phyloP scores from a whole-genome alignment of 2,797 vertebrate genomes.

The Sphaeramia orbicularis region DNA sequence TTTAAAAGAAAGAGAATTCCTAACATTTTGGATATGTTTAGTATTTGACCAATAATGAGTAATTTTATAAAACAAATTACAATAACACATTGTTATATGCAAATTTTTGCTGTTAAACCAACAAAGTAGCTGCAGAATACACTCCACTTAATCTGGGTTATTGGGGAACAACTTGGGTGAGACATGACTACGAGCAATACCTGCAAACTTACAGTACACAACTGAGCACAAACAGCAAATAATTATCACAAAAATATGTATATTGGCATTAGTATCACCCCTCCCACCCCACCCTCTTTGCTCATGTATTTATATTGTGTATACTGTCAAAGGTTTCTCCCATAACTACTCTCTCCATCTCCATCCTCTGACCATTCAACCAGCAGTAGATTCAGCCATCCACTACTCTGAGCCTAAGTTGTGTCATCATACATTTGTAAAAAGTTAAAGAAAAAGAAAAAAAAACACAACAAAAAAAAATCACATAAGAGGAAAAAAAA shows the following conservation, averaged over 20 bases:
- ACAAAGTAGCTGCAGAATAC: conserved; percentile 60
- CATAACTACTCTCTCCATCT: conserved; percentile 78
- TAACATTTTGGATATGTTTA: conserved; percentile 72
- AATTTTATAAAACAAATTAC: conserved; percentile 73
- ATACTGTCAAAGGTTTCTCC: conserved; percentile 65
- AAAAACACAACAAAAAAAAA: conserved; percentile 68
- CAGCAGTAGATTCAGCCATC: conserved; percentile 86
- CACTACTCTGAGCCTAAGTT: conserved; percentile 83
- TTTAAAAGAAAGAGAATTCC: conserved; percentile 61
- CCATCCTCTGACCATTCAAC: conserved; percentile 82
- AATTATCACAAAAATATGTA: conserved; percentile 40
- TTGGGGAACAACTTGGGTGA: conserved; percentile 68
- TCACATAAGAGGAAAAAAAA: conserved; percentile 56
- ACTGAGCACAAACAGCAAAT: conserved; percentile 80
- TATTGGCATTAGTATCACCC: conserved; percentile 50
- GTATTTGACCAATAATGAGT: conserved; percentile 67
- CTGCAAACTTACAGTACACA: conserved; percentile 60
- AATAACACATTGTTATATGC: conserved; percentile 74
- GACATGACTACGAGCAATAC: conserved; percentile 75
- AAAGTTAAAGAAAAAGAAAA: conserved; percentile 78
- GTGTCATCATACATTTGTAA: conserved; percentile 84
- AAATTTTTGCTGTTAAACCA: conserved; percentile 68
- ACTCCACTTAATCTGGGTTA: conserved; percentile 60
- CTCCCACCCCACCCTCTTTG: conserved; percentile 7
- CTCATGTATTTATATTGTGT: conserved; percentile 72